A percentile compares a stretch with the other conserved stretches of the same genome.
phyloP scores from a whole-genome alignment of 1,140 invertebrate genomes.

The Leptonema lineaticorne region DNA sequence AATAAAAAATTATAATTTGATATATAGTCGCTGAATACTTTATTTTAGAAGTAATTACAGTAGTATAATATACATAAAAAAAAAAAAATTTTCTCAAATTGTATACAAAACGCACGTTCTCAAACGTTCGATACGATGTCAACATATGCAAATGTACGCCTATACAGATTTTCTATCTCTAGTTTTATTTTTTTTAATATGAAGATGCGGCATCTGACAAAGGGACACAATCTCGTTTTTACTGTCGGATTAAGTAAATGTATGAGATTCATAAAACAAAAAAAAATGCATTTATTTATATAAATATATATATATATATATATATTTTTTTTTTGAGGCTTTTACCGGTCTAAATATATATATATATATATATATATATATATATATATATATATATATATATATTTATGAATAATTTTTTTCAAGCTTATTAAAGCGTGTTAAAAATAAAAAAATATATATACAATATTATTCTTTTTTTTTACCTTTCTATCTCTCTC shows the following conservation, averaged over 20 bases:
- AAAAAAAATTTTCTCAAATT: too few species aligned
- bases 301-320: not conserved
- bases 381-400: not conserved
- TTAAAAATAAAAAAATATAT: too few species aligned
- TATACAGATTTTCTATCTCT: not conserved
- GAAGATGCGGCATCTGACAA: not conserved
- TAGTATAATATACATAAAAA: too few species aligned
- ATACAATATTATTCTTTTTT: too few species aligned
- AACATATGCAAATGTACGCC: not conserved
- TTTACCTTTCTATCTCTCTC: not conserved
- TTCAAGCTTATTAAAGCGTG: too few species aligned
- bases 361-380: not conserved
- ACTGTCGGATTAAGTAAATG: slow-evolving; percentile 12
- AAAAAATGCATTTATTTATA: too few species aligned
- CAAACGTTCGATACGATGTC: not conserved
- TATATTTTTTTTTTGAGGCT: not conserved
- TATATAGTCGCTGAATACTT: too few species aligned
- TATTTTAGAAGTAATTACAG: too few species aligned
- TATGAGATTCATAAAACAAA: slow-evolving; percentile 4
- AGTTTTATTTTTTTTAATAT: not conserved
- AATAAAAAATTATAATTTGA: too few species aligned
- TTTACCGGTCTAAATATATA: not conserved
- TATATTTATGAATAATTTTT: too few species aligned
- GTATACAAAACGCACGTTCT: not conserved
- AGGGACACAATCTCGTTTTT: slow-evolving; percentile 4